Percentiles rank a stretch among this genome's conserved stretches.
Conservation (phyloP, 1,140 invertebrate genomes). For the Colletes latitarsis region DNA sequence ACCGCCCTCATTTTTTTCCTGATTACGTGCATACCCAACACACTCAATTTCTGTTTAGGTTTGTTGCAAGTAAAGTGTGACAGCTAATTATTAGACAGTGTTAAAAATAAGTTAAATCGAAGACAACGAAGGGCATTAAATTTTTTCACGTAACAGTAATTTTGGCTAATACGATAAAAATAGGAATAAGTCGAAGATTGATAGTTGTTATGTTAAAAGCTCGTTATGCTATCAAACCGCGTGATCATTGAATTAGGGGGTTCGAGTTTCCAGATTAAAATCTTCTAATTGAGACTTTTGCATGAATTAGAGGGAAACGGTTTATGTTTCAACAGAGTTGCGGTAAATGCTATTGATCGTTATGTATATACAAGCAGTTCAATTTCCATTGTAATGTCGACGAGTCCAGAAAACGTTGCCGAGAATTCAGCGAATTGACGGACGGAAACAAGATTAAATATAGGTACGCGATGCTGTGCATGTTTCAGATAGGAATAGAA, state of each 20-base stretch:
- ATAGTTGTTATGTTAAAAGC: neutral
- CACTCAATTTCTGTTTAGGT: no score
- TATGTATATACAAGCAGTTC: conserved; percentile 7
- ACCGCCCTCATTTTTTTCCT: no score
- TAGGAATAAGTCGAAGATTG: no score
- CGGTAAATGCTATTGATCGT: conserved; percentile 9
- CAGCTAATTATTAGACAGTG: no score
- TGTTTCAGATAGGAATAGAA: conserved; percentile 1
- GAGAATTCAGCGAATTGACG: conserved; percentile 3
- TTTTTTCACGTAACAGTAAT: no score
- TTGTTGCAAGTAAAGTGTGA: no score
- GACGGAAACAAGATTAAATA: conserved; percentile 3
- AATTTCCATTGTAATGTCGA: conserved; percentile 7
- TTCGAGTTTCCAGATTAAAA: neutral
- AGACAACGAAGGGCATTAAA: no score
- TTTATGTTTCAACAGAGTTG: neutral
- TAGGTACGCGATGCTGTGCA: neutral
- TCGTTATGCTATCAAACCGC: neutral
- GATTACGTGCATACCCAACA: no score
- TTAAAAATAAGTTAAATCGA: no score
- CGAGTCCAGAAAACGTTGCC: conserved; percentile 2
- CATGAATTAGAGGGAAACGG: neutral
- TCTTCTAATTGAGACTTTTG: neutral
- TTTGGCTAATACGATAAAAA: neutral
- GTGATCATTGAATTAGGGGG: neutral